These are phyloP conservation scores for Radopholus similis DNA, from an alignment of 1,140 invertebrate genomes.

Conservation along the genomic window DNA sequence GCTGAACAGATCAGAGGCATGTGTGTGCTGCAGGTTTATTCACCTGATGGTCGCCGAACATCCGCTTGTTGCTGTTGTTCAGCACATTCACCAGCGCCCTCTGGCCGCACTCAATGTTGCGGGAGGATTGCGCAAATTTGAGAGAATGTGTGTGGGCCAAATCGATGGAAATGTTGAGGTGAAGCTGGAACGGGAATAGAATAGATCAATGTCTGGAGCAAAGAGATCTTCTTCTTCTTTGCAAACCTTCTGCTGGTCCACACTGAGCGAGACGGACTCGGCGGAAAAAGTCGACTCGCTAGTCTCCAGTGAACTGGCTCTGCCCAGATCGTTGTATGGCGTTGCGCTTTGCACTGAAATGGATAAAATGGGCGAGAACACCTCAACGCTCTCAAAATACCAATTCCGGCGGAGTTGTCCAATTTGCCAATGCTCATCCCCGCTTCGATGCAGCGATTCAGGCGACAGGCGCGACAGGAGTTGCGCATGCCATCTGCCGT, in stretches of 20 bases:
- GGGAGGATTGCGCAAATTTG: background rate
- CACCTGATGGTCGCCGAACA: background rate
- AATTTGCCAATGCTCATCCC: conserved; percentile 69
- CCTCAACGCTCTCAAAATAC: background rate
- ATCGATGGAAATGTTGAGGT: background rate
- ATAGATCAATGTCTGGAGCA: background rate
- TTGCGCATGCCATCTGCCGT: conserved; percentile 67
- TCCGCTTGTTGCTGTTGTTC: background rate
- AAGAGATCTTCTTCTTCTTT: background rate
- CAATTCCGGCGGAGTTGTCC: background rate
- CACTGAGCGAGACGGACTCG: background rate
- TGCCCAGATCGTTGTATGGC: background rate
- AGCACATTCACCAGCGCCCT: background rate
- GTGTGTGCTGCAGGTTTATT: background rate
- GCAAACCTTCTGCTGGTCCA: background rate
- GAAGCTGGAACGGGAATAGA: background rate
- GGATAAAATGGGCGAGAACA: background rate
- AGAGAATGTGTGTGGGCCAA: background rate
- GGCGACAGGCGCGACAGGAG: conserved; percentile 89
- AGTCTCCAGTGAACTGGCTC: too few relatives aligned
- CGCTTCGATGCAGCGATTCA: conserved; percentile 91
- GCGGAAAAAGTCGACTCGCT: background rate
- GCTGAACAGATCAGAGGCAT: background rate
- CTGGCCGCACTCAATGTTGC: background rate
- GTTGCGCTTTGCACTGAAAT: background rate